phyloP scores from a whole-genome alignment of 2,797 vertebrate species.

The Lerista edwardsae region DNA sequence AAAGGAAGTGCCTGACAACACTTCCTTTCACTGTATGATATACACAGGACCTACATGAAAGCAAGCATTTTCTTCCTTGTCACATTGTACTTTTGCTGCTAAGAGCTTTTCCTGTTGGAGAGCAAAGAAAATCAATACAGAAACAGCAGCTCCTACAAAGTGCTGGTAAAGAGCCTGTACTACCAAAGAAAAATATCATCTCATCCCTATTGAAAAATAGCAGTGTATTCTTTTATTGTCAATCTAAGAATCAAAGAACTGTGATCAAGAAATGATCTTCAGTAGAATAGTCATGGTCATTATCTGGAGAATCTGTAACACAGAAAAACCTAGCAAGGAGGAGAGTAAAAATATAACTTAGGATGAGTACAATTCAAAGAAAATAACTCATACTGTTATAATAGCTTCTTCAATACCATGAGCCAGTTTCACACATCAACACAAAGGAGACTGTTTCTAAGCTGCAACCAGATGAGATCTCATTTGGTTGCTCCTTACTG shows the following conservation, averaged over 20 bases:
- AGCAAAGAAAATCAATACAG: not conserved
- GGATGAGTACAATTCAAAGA: not conserved
- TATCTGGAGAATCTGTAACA: not conserved
- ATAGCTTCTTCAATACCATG: not conserved
- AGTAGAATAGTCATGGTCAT: not conserved
- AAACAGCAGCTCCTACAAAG: constrained; percentile 18
- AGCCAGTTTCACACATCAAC: not conserved
- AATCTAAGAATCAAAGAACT: not conserved
- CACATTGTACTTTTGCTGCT: not conserved
- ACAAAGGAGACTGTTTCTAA: not conserved
- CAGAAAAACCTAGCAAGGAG: not conserved
- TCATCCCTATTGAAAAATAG: not conserved
- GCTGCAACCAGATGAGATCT: no score
- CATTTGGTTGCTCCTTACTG: not conserved
- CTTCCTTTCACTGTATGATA: not conserved
- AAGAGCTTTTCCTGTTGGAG: not conserved
- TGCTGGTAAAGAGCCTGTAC: not conserved
- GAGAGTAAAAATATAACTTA: not conserved
- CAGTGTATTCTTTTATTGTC: not conserved
- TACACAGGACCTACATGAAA: not conserved
- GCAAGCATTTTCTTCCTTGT: not conserved
- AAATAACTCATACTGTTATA: not conserved
- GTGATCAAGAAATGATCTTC: not conserved
- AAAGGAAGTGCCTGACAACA: not conserved
- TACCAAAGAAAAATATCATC: constrained; percentile 8